Evolutionary conservation across 2,113 vertebrate species (phyloP).

Genomic region (Crocuta crocuta): DNA sequence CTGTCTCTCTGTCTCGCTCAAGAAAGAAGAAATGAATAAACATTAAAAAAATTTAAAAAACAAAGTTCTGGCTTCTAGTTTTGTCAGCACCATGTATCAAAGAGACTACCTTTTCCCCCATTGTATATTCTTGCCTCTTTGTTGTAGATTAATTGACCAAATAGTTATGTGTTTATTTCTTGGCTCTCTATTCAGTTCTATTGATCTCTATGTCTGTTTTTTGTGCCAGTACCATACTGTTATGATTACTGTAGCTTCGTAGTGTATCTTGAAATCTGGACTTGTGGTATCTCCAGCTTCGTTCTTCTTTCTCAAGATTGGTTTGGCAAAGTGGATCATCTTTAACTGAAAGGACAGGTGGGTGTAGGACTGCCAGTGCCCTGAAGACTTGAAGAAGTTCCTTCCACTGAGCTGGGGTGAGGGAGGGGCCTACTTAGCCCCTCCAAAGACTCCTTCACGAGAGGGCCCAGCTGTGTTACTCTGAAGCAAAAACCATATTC

Average conservation of each 20-base stretch:
- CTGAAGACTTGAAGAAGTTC: background rate
- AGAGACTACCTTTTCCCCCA: background rate
- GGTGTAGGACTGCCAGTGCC: background rate
- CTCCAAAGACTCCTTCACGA: background rate
- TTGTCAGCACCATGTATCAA: background rate
- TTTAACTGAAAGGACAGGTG: background rate
- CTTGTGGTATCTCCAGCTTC: background rate
- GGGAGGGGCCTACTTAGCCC: too few relatives aligned
- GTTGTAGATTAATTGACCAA: background rate
- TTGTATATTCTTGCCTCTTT: background rate
- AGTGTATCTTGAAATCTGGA: background rate
- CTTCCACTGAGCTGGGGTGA: background rate
- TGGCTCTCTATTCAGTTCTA: background rate
- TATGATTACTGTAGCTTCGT: background rate
- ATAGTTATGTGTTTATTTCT: background rate
- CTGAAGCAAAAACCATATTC: background rate
- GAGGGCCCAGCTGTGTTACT: background rate
- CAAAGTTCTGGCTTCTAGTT: background rate
- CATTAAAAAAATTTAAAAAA: too few relatives aligned
- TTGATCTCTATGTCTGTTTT: background rate
- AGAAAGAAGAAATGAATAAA: too few relatives aligned
- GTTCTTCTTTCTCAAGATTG: background rate
- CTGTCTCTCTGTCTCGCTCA: too few relatives aligned
- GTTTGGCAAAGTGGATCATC: background rate
- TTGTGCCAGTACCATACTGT: background rate